Percentiles rank a stretch among this genome's conserved stretches.
phyloP scores from a whole-genome alignment of 2,888 invertebrate species.

The Pollenia labialis region DNA sequence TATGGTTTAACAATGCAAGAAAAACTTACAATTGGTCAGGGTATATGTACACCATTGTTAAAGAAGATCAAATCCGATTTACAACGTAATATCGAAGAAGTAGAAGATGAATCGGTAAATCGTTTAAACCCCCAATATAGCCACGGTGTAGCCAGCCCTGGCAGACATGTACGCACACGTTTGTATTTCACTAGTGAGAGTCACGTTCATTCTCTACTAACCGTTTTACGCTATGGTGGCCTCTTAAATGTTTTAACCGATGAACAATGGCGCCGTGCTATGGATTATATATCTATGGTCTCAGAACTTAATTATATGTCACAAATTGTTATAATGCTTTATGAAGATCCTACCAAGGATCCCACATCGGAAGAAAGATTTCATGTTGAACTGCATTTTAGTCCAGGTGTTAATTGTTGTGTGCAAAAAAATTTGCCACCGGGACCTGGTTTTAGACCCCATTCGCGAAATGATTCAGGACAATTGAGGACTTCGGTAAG shows the following conservation, averaged over 20 bases:
- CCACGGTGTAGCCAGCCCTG: conserved; percentile 98
- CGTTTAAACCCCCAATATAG: conserved; percentile 98
- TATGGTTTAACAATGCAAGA: conserved; percentile 98
- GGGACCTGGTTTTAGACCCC: conserved; percentile 96
- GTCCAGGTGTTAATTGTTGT: conserved; percentile 98
- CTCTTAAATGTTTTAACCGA: conserved; percentile 94
- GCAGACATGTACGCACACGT: conserved; percentile 98
- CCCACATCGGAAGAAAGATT: conserved; percentile 96
- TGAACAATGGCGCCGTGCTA: conserved; percentile 99
- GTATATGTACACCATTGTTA: conserved; percentile 97
- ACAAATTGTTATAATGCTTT: conserved; percentile 99
- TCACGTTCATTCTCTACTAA: conserved; percentile 98
- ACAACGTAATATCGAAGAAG: conserved; percentile 95
- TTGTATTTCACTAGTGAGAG: conserved; percentile 99
- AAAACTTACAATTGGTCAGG: conserved; percentile 97
- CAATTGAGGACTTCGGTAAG: conserved; percentile 87
- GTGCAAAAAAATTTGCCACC: conserved; percentile 97
- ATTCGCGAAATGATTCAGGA: conserved; percentile 93
- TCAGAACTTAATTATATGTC: conserved; percentile 99
- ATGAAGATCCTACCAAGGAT: conserved; percentile 99
- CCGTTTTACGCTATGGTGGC: conserved; percentile 96
- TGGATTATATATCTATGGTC: conserved; percentile 99
- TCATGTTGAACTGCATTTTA: conserved; percentile 99
- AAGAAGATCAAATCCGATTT: conserved; percentile 98
- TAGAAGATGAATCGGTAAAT: conserved; percentile 97